A percentile compares a stretch with the other conserved stretches of the same genome.
These are phyloP conservation scores for Candidula unifasciata DNA, from an alignment of 2,888 invertebrate genomes.

Conservation along the genomic window DNA sequence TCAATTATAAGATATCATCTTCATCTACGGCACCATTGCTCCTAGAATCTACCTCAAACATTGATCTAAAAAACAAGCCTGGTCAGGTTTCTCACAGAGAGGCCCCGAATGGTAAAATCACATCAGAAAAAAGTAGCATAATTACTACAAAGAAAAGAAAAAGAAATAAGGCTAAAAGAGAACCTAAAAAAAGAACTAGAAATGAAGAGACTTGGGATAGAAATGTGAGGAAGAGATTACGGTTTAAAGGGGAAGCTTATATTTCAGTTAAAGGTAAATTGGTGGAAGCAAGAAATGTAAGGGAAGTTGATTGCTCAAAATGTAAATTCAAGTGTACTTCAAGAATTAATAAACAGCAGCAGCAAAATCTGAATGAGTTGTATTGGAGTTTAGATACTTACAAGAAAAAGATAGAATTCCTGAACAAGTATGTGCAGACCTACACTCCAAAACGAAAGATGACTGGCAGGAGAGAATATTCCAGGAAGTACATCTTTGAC, in stretches of 20 bases:
- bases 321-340: constrained; percentile 49
- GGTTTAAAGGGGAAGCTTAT: constrained; percentile 50
- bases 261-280: constrained; percentile 44
- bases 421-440: constrained; percentile 38
- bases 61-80: neutral
- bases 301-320: constrained; percentile 46
- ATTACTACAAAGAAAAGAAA: constrained; percentile 21
- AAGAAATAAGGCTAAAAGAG: constrained; percentile 20
- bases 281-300: constrained; percentile 44
- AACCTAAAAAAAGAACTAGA: constrained; percentile 45
- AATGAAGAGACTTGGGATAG: constrained; percentile 50
- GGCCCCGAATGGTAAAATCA: neutral
- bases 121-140: neutral
- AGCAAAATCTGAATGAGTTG: constrained; percentile 11
- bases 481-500: constrained; percentile 40
- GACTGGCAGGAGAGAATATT: constrained; percentile 42
- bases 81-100: neutral
- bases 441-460: constrained; percentile 46
- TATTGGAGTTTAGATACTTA: constrained; percentile 47
- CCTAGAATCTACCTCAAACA: constrained; percentile 16
- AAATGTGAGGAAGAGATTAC: constrained; percentile 46
- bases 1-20: constrained; percentile 30
- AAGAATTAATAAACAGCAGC: constrained; percentile 37
- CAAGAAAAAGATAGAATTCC: constrained; percentile 42
- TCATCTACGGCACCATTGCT: constrained; percentile 17